These are phyloP conservation scores for Myiopsitta monachus DNA, from an alignment of 2,113 vertebrate species.

Conservation along the genomic window DNA sequence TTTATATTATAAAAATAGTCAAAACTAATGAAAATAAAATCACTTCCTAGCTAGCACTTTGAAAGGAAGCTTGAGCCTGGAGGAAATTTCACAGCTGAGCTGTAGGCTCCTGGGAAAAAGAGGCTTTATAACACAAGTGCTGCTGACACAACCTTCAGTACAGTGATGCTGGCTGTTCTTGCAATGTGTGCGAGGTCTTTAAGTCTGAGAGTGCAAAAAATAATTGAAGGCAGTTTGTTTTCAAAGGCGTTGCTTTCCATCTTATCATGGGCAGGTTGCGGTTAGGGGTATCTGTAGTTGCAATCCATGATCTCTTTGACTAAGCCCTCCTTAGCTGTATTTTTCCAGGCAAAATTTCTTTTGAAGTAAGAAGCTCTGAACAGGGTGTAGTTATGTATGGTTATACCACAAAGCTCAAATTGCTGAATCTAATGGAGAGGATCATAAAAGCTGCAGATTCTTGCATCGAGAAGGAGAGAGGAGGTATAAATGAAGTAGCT, in stretches of 20 bases:
- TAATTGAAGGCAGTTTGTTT: neutral
- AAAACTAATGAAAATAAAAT: constrained; percentile 39
- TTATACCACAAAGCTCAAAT: neutral
- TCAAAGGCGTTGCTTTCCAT: neutral
- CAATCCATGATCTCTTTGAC: neutral
- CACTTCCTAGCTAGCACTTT: neutral
- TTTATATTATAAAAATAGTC: neutral
- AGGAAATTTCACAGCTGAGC: constrained; percentile 38
- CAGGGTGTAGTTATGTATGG: neutral
- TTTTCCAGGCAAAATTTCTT: neutral
- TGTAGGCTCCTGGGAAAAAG: neutral
- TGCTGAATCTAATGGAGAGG: neutral
- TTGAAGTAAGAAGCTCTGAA: neutral
- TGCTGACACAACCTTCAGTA: neutral
- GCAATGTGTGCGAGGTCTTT: neutral
- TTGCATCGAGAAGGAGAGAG: neutral
- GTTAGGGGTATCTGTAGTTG: neutral
- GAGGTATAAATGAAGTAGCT: neutral
- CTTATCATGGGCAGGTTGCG: neutral
- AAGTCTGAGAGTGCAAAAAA: neutral
- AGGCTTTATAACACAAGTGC: neutral
- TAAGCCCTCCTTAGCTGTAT: neutral
- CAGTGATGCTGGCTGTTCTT: neutral
- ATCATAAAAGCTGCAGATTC: neutral
- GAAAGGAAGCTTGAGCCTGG: constrained; percentile 2